phyloP scores from a whole-genome alignment of 1,140 invertebrate species.

The Colletes latitarsis region DNA sequence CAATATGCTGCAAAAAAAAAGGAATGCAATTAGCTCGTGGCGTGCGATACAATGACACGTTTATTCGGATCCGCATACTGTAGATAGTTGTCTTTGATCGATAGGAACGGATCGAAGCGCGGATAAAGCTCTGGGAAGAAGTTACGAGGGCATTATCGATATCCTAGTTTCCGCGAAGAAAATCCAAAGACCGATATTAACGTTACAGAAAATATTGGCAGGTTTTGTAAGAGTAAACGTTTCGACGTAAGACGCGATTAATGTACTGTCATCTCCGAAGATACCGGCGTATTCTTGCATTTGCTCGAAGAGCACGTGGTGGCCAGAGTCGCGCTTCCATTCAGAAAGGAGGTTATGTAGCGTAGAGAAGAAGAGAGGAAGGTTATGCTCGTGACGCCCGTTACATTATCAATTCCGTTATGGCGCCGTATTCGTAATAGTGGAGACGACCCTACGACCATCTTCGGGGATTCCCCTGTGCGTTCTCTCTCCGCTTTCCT shows the following conservation, averaged over 20 bases:
- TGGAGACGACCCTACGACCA: constrained; percentile 72
- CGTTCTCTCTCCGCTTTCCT: constrained; percentile 38
- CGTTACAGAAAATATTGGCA: neutral
- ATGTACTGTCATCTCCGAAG: neutral
- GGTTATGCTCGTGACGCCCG: constrained; percentile 75
- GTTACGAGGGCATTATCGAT: too few relatives aligned
- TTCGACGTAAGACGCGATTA: neutral
- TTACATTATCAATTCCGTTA: constrained; percentile 81
- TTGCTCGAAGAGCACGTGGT: constrained; percentile 64
- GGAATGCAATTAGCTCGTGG: neutral
- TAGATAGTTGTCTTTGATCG: too few relatives aligned
- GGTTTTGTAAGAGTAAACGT: neutral
- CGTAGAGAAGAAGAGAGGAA: constrained; percentile 66
- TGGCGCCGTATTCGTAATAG: constrained; percentile 78
- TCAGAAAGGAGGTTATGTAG: constrained; percentile 74
- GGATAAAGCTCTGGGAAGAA: too few relatives aligned
- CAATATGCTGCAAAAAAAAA: too few relatives aligned
- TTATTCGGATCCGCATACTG: too few relatives aligned
- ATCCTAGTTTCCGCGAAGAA: neutral
- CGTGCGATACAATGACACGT: too few relatives aligned
- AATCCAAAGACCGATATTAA: neutral
- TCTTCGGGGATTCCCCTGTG: constrained; percentile 67
- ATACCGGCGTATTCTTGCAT: constrained; percentile 43
- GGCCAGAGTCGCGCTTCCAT: constrained; percentile 69
- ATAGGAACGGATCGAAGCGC: too few relatives aligned